phyloP scores from a whole-genome alignment of 2,113 vertebrate species.

The Sander lucioperca region DNA sequence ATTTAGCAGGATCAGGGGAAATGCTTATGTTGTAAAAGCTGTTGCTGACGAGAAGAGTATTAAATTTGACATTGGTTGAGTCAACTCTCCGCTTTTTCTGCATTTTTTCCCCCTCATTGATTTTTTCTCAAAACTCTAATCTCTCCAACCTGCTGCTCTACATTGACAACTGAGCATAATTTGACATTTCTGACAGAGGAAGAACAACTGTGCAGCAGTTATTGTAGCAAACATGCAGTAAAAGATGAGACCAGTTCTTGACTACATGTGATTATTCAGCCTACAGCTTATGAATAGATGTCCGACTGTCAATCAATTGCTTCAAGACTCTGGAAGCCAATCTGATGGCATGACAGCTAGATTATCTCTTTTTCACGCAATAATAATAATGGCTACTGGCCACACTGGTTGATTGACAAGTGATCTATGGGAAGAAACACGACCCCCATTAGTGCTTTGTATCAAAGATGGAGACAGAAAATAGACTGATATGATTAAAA shows the following conservation, averaged over 20 bases:
- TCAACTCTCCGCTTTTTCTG: background rate
- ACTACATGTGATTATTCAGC: constrained; percentile 33
- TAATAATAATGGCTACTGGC: constrained; percentile 38
- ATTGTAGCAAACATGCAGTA: background rate
- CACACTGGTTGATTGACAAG: constrained; percentile 50
- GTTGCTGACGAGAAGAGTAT: constrained; percentile 14
- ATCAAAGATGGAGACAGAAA: constrained; percentile 11
- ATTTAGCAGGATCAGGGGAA: constrained; percentile 33
- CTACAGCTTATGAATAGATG: constrained; percentile 24
- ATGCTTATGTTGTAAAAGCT: constrained; percentile 30
- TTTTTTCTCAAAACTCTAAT: constrained; percentile 27
- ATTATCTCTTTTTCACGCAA: constrained; percentile 46
- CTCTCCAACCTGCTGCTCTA: constrained; percentile 9
- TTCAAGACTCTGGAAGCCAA: constrained; percentile 25
- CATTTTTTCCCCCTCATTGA: constrained; percentile 18
- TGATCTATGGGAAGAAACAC: constrained; percentile 41
- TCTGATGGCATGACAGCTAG: constrained; percentile 50
- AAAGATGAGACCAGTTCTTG: constrained; percentile 21
- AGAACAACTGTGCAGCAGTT: background rate
- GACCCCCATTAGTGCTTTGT: constrained; percentile 23
- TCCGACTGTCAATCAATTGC: constrained; percentile 49
- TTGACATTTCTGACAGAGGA: constrained; percentile 7
- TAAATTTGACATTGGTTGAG: constrained; percentile 19
- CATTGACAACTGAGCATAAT: background rate
- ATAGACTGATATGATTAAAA: background rate